Percentiles rank a stretch among this genome's conserved stretches.
phyloP scores from a whole-genome alignment of 2,113 vertebrate genomes.

The Syrrhaptes paradoxus region DNA sequence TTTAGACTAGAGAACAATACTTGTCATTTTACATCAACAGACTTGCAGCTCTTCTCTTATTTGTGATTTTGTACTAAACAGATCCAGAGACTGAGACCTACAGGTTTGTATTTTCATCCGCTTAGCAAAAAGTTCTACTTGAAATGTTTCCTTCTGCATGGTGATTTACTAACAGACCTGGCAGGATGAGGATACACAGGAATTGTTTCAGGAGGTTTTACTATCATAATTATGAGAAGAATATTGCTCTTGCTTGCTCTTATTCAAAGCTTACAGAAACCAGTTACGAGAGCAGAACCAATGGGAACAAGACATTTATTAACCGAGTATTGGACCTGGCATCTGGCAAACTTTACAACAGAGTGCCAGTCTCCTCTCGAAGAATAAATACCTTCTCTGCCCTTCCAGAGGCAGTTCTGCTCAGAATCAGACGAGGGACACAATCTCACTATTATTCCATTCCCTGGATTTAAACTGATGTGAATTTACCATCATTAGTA shows the following conservation, averaged over 20 bases:
- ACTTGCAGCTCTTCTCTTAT: background rate
- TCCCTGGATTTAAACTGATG: background rate
- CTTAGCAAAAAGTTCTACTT: background rate
- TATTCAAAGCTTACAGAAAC: background rate
- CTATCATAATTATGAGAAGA: background rate
- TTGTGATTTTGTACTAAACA: background rate
- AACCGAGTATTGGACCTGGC: rapidly evolving
- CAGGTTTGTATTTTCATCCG: background rate
- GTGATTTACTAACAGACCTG: background rate
- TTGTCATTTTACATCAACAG: background rate
- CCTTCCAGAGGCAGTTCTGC: background rate
- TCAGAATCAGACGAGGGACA: background rate
- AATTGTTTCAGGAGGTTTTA: background rate
- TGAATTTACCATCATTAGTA: background rate
- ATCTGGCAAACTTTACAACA: background rate
- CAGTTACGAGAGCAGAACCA: background rate
- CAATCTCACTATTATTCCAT: background rate
- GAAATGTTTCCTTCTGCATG: background rate
- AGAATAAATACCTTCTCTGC: background rate
- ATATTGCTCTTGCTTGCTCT: background rate
- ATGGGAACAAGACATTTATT: background rate
- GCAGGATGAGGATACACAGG: background rate
- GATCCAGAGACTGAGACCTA: background rate
- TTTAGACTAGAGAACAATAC: background rate
- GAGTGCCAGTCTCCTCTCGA: background rate